Evolutionary conservation across 2,113 vertebrate genomes (phyloP).

Genomic region (Elanoides forficatus): DNA sequence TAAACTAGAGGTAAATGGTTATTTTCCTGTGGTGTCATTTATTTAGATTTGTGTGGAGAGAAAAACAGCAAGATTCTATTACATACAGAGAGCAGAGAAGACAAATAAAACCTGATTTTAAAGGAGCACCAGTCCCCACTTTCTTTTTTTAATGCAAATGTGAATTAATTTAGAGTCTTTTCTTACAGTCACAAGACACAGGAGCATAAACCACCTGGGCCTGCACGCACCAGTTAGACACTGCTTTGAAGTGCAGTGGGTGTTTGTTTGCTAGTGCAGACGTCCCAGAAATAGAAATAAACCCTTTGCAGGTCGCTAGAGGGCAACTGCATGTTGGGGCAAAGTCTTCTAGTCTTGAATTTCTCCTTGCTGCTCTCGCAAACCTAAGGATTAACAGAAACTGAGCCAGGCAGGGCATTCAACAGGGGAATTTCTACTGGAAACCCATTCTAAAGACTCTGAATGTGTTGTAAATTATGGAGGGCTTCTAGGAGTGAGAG

Average conservation of each 20-base stretch:
- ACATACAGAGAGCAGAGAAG: neutral
- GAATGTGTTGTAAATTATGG: neutral
- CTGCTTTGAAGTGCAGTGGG: rapidly evolving
- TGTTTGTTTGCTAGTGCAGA: neutral
- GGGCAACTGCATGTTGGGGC: neutral
- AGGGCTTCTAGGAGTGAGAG: neutral
- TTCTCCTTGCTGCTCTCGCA: neutral
- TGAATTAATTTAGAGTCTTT: neutral
- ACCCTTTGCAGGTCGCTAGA: neutral
- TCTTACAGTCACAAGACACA: neutral
- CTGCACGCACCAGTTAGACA: rapidly evolving
- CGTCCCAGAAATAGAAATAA: rapidly evolving
- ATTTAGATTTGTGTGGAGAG: neutral
- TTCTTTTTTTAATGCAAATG: neutral
- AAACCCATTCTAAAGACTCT: neutral
- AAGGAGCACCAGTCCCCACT: neutral
- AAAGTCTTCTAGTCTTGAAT: too few species aligned
- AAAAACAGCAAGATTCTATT: neutral
- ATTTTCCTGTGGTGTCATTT: neutral
- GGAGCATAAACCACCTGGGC: neutral
- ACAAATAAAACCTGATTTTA: conserved; percentile 28
- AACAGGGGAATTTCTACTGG: neutral
- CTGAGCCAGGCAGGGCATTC: neutral
- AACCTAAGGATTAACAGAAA: neutral
- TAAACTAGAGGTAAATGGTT: neutral